Evolutionary conservation across 1,140 invertebrate genomes (phyloP), one percentile per base, ranked within the genome.

Genomic region (Episyrphus balteatus): DNA sequence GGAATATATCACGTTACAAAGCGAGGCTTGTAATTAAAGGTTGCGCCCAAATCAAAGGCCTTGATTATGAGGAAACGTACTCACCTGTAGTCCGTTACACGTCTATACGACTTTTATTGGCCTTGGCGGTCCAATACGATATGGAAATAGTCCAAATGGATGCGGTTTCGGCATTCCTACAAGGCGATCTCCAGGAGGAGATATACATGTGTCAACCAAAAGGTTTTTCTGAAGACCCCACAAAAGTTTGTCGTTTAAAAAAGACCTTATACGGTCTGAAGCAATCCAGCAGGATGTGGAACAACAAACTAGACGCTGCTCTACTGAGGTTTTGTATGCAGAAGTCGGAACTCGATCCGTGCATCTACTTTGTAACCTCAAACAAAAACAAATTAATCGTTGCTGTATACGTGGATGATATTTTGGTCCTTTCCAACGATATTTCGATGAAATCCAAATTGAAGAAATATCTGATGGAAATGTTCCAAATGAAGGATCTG

Each of bases 21-120:
- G 70, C 71, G 32, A 46, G 69, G 30, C 54, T 70, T 36, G 64
- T 73, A 15, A 62, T 62, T n/a, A 59, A 58, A 42, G 68, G 70
- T 8, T 72, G 48, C 51, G 51, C 41, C 15, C 68, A 70, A 53
- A 48, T 47, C 21, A 9, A 41, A 32, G 66, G 63, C 14, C 40
- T 61, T 21, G 65, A 71, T 51, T 69, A 67, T 44, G 31, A 48
- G 17, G 59, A 67, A 40, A 61, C 54, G 8, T 68, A 66, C 53
- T 52, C 55, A 12, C 61, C 57, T 37, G 58, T 66, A 0, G 54
- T 57, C 2, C 48, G 58, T 12, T 53, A 38, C 36, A 30, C 45
- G 5, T 9, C 36, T n/a, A 13, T 46, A n/a, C 15, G 45, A 26
- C 30, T 40, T 30, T 18, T 50, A 46, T 46, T 45, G 7, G 40